A percentile compares a stretch with the other conserved stretches of the same genome.
Conservation (phyloP, 2,888 invertebrate genomes). For the Lapara coniferarum region DNA sequence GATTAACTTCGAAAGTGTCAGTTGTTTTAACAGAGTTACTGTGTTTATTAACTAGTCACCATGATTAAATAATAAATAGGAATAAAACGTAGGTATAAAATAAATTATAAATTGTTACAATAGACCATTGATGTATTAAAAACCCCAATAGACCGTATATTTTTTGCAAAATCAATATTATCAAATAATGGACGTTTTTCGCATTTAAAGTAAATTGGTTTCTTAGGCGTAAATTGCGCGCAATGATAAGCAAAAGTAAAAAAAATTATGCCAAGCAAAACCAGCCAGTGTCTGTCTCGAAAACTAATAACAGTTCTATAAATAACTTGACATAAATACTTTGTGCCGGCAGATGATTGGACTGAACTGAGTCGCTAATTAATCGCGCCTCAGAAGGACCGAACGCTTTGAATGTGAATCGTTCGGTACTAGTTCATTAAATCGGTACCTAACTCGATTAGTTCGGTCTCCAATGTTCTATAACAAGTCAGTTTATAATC, state of each 20-base stretch:
- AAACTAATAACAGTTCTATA: background rate
- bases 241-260: background rate
- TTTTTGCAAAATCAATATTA: too few species aligned
- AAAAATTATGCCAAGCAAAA: background rate
- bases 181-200: too few species aligned
- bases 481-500: constrained; percentile 22
- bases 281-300: background rate
- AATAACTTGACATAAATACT: constrained; percentile 21
- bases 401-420: constrained; percentile 27
- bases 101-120: too few species aligned
- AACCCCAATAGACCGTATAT: too few species aligned
- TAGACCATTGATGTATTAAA: too few species aligned
- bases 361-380: constrained; percentile 24
- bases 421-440: constrained; percentile 30
- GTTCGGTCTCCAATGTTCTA: constrained; percentile 31
- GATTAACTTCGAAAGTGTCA: too few species aligned
- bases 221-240: too few species aligned
- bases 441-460: constrained; percentile 35
- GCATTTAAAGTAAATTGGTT: too few species aligned
- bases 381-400: constrained; percentile 15
- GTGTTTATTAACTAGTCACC: too few species aligned
- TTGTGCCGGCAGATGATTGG: constrained; percentile 22
- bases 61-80: too few species aligned
- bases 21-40: too few species aligned
- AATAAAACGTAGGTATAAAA: too few species aligned